Evolutionary conservation across 1,140 invertebrate genomes (phyloP), one percentile per base, ranked within the genome.

Genomic region (Drosophila bifasciata): DNA sequence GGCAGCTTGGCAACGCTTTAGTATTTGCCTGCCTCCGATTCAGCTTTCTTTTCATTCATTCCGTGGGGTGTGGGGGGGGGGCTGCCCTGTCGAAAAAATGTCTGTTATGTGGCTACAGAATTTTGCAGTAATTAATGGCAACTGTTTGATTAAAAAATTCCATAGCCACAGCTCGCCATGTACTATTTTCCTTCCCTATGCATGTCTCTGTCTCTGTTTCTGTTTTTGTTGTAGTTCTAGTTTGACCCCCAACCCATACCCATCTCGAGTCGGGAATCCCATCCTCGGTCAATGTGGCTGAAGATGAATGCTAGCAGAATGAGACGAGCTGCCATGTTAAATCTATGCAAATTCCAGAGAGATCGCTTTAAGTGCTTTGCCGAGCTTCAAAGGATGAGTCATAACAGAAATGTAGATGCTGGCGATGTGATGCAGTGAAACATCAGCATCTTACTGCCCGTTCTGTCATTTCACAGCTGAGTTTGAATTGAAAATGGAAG

Each of bases 61-160:
- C 59, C 45, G n/a, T n/a, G n/a, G n/a, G n/a, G n/a, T n/a, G n/a
- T n/a, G n/a, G n/a, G n/a, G 74, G 62, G 25, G 52, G 45, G 5
- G 32, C 32, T 36, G 32, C 7, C 32, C 59, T 73, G 78, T 76
- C 62, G 63, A 88, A 89, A 88, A 89, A 88, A 79, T 89, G 84
- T 88, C 84, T 89, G 84, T 76, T 83, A 89, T 88, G 79, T 84
- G 84, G 84, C 84, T 89, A 68, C 60, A 86, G 84, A 89, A 89
- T 89, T 89, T 83, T 72, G 83, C 79, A 88, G 84, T 88, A 88
- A 88, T 88, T 88, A 88, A 88, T 88, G 79, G 84, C 79, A 89
- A 89, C 79, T 88, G 84, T 89, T 88, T 88, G 84, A 88, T 88
- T 88, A 88, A 88, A 88, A 86, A 88, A 88, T 88, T 88, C 84